phyloP scores from a whole-genome alignment of 2,797 vertebrate genomes.

The Oophaga sylvatica region DNA sequence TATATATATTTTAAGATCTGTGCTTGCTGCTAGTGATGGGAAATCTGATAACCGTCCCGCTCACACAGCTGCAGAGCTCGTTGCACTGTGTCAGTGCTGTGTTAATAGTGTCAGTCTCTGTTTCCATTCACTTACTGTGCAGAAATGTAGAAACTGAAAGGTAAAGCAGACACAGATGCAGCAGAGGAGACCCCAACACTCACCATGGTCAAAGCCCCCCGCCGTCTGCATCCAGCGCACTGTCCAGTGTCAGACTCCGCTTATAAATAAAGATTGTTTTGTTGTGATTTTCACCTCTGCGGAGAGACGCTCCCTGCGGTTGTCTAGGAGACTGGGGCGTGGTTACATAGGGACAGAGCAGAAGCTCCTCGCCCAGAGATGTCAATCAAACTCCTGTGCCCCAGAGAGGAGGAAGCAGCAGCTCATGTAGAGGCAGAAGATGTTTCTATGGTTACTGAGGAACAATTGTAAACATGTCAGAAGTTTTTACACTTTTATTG shows the following conservation, averaged over 20 bases:
- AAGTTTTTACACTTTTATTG: too few relatives aligned
- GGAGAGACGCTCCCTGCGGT: conserved; percentile 22
- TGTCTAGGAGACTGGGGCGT: conserved; percentile 36
- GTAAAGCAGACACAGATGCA: too few relatives aligned
- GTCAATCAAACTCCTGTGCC: background rate
- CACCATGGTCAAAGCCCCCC: background rate
- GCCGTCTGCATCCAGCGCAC: background rate
- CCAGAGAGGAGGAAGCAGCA: background rate
- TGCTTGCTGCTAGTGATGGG: background rate
- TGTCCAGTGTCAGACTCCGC: too few relatives aligned
- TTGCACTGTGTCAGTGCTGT: background rate
- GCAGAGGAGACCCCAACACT: background rate
- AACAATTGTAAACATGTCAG: too few relatives aligned
- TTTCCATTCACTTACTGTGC: background rate
- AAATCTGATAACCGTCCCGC: background rate
- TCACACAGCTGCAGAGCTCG: background rate
- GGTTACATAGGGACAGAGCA: background rate
- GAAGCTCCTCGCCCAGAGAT: background rate
- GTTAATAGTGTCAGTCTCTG: background rate
- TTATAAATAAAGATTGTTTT: conserved; percentile 10
- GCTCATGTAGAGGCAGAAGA: too few relatives aligned
- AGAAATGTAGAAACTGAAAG: background rate
- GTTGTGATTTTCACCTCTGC: conserved; percentile 39
- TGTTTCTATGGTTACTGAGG: too few relatives aligned
- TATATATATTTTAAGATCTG: background rate